These are phyloP conservation scores for Danaus melanippus DNA, from an alignment of 1,140 invertebrate species.

Conservation along the genomic window DNA sequence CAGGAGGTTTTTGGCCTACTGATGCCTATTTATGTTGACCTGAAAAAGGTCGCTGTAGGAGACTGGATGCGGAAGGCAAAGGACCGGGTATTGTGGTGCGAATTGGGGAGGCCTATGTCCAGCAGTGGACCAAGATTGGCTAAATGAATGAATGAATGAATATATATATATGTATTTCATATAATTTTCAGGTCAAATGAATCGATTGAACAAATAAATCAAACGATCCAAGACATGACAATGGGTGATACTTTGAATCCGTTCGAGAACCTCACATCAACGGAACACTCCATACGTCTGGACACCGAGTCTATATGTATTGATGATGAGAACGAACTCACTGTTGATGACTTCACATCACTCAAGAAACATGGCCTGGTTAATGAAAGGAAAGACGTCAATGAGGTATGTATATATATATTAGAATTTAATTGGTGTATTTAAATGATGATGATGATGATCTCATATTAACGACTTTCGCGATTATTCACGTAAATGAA, in stretches of 20 bases:
- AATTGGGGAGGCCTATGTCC: no score
- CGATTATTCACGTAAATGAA: no score
- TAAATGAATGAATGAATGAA: no score
- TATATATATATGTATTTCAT: slow-evolving; percentile 6
- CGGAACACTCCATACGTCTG: slow-evolving; percentile 54
- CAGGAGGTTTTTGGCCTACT: no score
- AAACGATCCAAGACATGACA: slow-evolving; percentile 69
- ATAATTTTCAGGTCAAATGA: slow-evolving; percentile 40
- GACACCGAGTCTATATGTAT: slow-evolving; percentile 55
- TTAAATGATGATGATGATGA: no score
- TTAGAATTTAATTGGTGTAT: no score
- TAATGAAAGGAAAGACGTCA: slow-evolving; percentile 51
- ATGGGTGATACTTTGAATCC: slow-evolving; percentile 66
- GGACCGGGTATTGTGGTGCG: no score
- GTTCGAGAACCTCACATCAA: slow-evolving; percentile 48
- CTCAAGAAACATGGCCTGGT: slow-evolving; percentile 64
- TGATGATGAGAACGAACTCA: slow-evolving; percentile 52
- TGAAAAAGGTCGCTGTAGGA: no score
- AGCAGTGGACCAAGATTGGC: no score
- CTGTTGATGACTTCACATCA: slow-evolving; percentile 62
- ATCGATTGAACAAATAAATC: slow-evolving; percentile 64
- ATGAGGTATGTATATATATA: slow-evolving; percentile 49
- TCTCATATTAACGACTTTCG: no score
- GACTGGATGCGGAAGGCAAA: no score
- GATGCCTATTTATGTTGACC: no score